Evolutionary conservation across 2,888 invertebrate species (phyloP).

Genomic region (Brenthis daphne): DNA sequence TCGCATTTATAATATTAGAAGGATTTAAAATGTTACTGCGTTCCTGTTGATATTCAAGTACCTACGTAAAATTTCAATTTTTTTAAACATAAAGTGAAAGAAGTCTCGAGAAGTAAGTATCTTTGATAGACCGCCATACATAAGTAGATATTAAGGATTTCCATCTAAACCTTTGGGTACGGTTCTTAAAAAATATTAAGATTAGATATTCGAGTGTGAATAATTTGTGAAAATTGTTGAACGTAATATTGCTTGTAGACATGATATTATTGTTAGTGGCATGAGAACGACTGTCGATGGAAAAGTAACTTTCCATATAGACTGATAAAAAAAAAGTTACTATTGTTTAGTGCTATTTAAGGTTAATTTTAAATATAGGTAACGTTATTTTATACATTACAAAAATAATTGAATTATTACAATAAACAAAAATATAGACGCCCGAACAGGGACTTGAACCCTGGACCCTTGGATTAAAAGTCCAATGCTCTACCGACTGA

Average conservation of each 20-base stretch:
- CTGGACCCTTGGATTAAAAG: conserved; percentile 90
- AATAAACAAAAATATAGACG: conserved; percentile 55
- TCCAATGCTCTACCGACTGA: conserved; percentile 83
- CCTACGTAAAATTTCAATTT: too few relatives aligned
- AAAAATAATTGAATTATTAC: not conserved
- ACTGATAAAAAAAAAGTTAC: conserved; percentile 24
- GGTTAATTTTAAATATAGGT: not conserved
- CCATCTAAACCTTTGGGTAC: too few relatives aligned
- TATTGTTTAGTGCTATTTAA: conserved; percentile 22
- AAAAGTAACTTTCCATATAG: conserved; percentile 38
- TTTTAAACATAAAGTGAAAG: too few relatives aligned
- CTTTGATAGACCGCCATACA: too few relatives aligned
- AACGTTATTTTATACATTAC: not conserved
- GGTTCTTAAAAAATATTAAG: too few relatives aligned
- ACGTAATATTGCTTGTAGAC: not conserved
- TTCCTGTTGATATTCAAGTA: too few relatives aligned
- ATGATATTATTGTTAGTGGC: conserved; percentile 1
- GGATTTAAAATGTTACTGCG: too few relatives aligned
- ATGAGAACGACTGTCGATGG: conserved; percentile 30
- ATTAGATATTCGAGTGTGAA: too few relatives aligned
- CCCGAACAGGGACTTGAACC: conserved; percentile 90
- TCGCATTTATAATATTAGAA: too few relatives aligned
- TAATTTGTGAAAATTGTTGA: not conserved
- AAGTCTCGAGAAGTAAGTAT: too few relatives aligned
- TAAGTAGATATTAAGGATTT: too few relatives aligned